Evolutionary conservation across 1,140 invertebrate species (phyloP).

Genomic region (Drosophila melanogaster): Release_6_plus_ISO1_MT NC_004354.4:12686501-12687000

Average conservation of each 20-base stretch:
- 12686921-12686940: slow-evolving; percentile 29
- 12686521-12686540: neutral
- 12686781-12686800: neutral
- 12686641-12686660: neutral
- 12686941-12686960: slow-evolving; percentile 40
- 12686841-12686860: neutral
- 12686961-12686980: slow-evolving; percentile 36
- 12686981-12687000: neutral
- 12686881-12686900: slow-evolving; percentile 43
- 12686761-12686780: neutral
- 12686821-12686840: slow-evolving; percentile 13
- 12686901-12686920: slow-evolving; percentile 4
- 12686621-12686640: neutral
- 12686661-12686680: neutral
- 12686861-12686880: slow-evolving; percentile 6
- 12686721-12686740: neutral
- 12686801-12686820: neutral
- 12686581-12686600: slow-evolving; percentile 3
- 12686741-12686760: neutral
- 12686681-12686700: slow-evolving; percentile 7
- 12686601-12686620: neutral
- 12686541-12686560: slow-evolving; percentile 2
- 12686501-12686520: neutral
- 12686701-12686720: slow-evolving; percentile 13
- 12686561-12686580: neutral